Conservation (phyloP, 2,888 invertebrate genomes). For the Tetragonula carbonaria region DNA sequence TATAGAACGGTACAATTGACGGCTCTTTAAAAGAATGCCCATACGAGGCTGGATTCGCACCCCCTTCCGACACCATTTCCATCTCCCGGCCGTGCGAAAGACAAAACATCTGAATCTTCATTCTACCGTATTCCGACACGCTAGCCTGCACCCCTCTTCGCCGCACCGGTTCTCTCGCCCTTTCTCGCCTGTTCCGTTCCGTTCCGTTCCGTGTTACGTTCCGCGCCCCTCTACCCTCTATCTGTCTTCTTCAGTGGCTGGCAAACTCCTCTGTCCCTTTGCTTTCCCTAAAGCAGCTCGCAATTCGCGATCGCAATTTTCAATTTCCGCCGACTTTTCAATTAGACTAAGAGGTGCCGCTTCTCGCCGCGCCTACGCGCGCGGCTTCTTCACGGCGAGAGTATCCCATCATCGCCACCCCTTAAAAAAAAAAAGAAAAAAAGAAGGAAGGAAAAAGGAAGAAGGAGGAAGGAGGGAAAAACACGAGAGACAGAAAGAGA, state of each 20-base stretch:
- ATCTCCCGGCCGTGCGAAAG: constrained; percentile 70
- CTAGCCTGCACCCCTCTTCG: constrained; percentile 68
- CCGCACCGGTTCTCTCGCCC: constrained; percentile 48
- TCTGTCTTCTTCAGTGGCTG: constrained; percentile 57
- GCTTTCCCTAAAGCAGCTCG: constrained; percentile 82
- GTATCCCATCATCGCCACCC: constrained; percentile 60
- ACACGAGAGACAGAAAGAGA: background rate
- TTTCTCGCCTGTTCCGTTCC: constrained; percentile 15
- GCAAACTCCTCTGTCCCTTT: constrained; percentile 65
- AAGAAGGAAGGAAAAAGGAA: background rate
- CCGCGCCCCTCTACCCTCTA: constrained; percentile 18
- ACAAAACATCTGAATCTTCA: constrained; percentile 83
- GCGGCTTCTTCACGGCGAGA: constrained; percentile 74
- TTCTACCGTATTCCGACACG: constrained; percentile 80
- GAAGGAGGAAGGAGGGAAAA: constrained; percentile 2
- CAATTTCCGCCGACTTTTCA: constrained; percentile 84
- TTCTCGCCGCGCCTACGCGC: constrained; percentile 65
- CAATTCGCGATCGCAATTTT: constrained; percentile 84
- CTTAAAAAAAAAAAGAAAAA: constrained; percentile 38
- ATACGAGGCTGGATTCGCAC: constrained; percentile 76
- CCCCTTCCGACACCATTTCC: constrained; percentile 69
- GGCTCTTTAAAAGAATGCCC: constrained; percentile 81
- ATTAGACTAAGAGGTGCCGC: constrained; percentile 84
- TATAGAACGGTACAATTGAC: constrained; percentile 82
- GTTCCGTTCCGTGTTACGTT: background rate